Conservation (phyloP, 2,888 invertebrate species). For the Lumbricus terrestris region DNA sequence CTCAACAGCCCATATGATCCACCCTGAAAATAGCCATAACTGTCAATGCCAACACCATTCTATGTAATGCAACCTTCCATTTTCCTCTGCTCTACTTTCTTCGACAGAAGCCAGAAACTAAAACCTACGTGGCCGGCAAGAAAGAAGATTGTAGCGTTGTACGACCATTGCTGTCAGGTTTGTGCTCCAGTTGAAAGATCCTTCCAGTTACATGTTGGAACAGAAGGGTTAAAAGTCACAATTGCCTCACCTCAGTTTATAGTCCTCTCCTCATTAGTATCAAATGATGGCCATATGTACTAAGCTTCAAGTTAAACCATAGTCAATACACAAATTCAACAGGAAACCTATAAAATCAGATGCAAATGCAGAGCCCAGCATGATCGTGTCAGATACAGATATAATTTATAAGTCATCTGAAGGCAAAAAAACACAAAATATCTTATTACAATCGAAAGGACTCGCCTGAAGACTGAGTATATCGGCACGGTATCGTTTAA, state of each 20-base stretch:
- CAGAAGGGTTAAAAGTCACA: not conserved
- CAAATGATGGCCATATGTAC: no score
- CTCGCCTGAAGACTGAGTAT: conserved; percentile 87
- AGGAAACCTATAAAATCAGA: not conserved
- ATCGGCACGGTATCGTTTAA: conserved; percentile 91
- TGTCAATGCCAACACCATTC: no score
- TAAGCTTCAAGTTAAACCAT: not conserved
- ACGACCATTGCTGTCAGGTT: not conserved
- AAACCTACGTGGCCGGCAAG: no score
- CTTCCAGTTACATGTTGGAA: not conserved
- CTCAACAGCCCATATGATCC: no score
- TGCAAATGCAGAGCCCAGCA: not conserved
- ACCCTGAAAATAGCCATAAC: no score
- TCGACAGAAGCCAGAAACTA: no score
- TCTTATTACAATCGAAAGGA: not conserved
- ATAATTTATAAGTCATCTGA: no score
- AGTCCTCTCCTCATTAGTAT: not conserved
- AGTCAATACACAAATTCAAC: not conserved
- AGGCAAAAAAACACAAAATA: not conserved
- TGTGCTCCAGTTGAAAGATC: not conserved
- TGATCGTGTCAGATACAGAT: no score
- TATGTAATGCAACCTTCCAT: no score
- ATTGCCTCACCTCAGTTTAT: not conserved
- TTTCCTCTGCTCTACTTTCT: no score
- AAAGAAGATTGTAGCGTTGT: not conserved